Evolutionary conservation across 2,888 invertebrate species (phyloP), one percentile per base, ranked within the genome.

Genomic region (Incurvaria masculella): DNA sequence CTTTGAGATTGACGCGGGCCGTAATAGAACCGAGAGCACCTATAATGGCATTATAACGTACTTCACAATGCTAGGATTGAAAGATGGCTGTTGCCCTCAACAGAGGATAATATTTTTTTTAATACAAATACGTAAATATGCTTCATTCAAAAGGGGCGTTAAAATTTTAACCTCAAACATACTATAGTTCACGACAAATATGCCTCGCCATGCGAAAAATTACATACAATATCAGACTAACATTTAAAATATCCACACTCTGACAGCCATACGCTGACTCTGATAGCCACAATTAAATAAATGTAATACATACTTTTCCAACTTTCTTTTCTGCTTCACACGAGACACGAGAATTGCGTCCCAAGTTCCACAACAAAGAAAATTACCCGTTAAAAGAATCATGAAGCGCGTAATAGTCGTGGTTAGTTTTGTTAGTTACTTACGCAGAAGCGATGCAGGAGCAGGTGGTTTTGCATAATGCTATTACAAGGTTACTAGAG

Each of bases 391-490:
- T 42, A 42, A 19, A 42, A 42, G 42, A 42, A 21, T 42, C 21
- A 21, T 42, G 42, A 42, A 18, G 20, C 21, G 42, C 42, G 21
- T 42, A 42, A 42, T 21, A 42, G 21, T 42, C 42, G 19, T 21
- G 42, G 17, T 44, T 44, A 23, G 23, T 23, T 44, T 44, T 23
- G 23, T 23, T 23, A 21, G 44, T 23, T 21, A 44, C 23, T 42
- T 21, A 42, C 21, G 21, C 19, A 21, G 21, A 21, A 42, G 19
- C 23, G 17, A 23, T 23, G 44, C 23, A 44, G 44, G 44, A 44
- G 21, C 23, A 23, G 21, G 21, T 23, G 17, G 44, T 44, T 44
- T 44, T 44, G 23, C 23, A 44, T 23, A 44, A 44, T 44, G 44
- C 44, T 17, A 17, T 23, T 44, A 44, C 44, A 23, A 21, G 21